phyloP scores from a whole-genome alignment of 2,888 invertebrate genomes.

The Chromoteleia sp. region DNA sequence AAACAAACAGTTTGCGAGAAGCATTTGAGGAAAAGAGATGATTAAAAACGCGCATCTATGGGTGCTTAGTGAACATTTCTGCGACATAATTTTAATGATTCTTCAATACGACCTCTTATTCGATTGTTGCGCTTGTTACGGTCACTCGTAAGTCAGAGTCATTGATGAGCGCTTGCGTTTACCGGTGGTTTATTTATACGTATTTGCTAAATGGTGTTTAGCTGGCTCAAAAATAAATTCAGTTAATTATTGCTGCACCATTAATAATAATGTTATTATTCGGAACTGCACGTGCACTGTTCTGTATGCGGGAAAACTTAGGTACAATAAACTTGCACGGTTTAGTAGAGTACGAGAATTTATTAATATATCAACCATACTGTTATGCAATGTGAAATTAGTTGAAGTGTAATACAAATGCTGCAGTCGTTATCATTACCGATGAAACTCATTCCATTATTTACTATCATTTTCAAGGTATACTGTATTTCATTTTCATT shows the following conservation, averaged over 20 bases:
- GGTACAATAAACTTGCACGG: slow-evolving; percentile 23
- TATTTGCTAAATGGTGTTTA: slow-evolving; percentile 10
- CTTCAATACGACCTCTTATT: slow-evolving; percentile 9
- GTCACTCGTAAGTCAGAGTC: slow-evolving; percentile 13
- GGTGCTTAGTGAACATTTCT: background rate
- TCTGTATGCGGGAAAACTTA: slow-evolving; percentile 25
- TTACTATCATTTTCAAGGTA: slow-evolving; percentile 26
- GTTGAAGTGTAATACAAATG: slow-evolving; percentile 26
- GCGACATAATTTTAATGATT: background rate
- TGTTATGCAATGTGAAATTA: slow-evolving; percentile 36
- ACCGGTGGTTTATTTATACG: slow-evolving; percentile 16
- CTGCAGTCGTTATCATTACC: slow-evolving; percentile 28
- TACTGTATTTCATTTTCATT: slow-evolving; percentile 38
- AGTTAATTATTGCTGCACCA: slow-evolving; percentile 19
- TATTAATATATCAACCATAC: slow-evolving; percentile 33
- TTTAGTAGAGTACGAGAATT: slow-evolving; percentile 31
- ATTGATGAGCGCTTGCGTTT: background rate
- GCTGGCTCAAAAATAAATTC: slow-evolving; percentile 7
- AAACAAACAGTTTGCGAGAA: slow-evolving; percentile 10
- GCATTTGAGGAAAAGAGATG: slow-evolving; percentile 3
- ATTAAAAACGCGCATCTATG: background rate
- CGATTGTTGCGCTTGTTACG: slow-evolving; percentile 8
- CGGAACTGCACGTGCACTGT: slow-evolving; percentile 17
- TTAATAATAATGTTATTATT: slow-evolving; percentile 28
- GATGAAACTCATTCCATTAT: slow-evolving; percentile 26